Evolutionary conservation across 2,888 invertebrate genomes (phyloP).

Genomic region (Exephanes ischioxanthus): DNA sequence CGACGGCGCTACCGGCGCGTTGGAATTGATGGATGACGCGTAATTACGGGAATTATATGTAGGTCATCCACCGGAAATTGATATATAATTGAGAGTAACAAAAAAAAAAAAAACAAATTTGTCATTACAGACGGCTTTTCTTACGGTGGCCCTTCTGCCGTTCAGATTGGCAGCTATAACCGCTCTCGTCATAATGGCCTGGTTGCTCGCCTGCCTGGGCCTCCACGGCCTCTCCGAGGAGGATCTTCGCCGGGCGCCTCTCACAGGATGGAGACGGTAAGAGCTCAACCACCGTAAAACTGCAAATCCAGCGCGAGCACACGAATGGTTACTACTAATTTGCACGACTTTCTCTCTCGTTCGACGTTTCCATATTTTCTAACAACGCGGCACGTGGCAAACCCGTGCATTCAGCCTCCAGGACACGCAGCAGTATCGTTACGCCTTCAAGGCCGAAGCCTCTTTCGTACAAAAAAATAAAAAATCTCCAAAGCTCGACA

Average conservation of each 20-base stretch:
- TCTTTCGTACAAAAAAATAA: no score
- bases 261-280: constrained; percentile 97
- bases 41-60: neutral
- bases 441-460: no score
- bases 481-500: no score
- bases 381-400: neutral
- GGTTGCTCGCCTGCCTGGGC: constrained; percentile 94
- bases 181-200: constrained; percentile 91
- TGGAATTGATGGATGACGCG: neutral
- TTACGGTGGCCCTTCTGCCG: constrained; percentile 94
- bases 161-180: constrained; percentile 92
- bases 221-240: constrained; percentile 93
- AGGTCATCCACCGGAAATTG: neutral
- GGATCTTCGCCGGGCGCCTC: constrained; percentile 91
- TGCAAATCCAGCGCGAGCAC: neutral
- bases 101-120: neutral
- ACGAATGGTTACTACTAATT: constrained; percentile 11
- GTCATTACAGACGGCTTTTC: constrained; percentile 91
- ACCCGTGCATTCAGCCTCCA: neutral
- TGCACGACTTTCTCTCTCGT: constrained; percentile 41
- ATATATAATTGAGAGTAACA: neutral
- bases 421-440: neutral
- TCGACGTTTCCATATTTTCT: constrained; percentile 12
- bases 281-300: constrained; percentile 70
- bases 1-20: neutral